These are phyloP conservation scores for Andricus curvator DNA, from an alignment of 2,888 invertebrate genomes.

Conservation along the genomic window DNA sequence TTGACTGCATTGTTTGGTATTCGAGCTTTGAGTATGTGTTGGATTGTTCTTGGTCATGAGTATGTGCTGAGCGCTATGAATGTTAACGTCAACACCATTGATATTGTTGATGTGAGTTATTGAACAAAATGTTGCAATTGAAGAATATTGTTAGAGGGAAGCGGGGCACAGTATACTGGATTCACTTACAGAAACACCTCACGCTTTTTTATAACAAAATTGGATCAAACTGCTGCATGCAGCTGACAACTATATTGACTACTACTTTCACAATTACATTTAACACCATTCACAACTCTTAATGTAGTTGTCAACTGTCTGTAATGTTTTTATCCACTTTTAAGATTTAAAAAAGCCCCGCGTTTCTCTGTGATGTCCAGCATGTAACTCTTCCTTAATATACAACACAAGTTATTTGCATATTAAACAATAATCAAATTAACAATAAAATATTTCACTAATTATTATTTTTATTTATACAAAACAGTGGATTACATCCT, in stretches of 20 bases:
- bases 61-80: neutral
- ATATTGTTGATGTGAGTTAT: neutral
- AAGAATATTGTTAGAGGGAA: neutral
- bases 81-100: neutral
- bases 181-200: no score
- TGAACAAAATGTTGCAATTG: neutral
- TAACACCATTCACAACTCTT: no score
- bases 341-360: no score
- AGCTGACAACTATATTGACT: no score
- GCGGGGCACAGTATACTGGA: no score
- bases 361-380: no score
- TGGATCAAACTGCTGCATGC: no score
- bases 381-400: neutral
- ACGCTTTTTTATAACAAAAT: no score
- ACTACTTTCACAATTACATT: no score
- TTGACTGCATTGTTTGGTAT: conserved; percentile 79
- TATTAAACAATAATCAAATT: neutral
- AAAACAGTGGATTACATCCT: conserved; percentile 72
- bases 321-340: no score
- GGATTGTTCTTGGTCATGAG: conserved; percentile 78
- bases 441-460: neutral
- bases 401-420: no score
- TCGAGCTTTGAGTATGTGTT: conserved; percentile 78
- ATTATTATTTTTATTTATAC: neutral
- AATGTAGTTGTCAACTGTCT: no score